A percentile compares a stretch with the other conserved stretches of the same genome.
phyloP scores from a whole-genome alignment of 2,888 invertebrate genomes.

The Aplocera efformata region DNA sequence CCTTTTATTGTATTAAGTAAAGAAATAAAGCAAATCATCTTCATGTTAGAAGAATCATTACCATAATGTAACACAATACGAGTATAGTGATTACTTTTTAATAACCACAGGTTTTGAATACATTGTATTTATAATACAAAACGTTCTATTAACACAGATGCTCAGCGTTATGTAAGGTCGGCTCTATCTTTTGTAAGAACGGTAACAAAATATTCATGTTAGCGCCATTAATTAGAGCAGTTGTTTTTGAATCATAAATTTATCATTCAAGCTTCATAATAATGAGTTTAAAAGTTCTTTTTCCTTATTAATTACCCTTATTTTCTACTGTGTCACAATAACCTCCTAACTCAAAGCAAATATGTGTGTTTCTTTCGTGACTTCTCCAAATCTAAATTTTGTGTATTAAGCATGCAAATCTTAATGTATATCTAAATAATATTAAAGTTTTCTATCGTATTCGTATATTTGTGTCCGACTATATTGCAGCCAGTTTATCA shows the following conservation, averaged over 20 bases:
- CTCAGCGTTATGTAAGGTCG: constrained; percentile 61
- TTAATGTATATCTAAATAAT: no score
- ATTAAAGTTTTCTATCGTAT: background rate
- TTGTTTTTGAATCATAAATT: no score
- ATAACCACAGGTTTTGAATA: constrained; percentile 30
- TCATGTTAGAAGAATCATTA: constrained; percentile 12
- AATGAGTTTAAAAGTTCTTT: no score
- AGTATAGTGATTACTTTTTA: constrained; percentile 23
- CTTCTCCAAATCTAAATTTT: no score
- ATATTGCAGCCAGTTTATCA: constrained; percentile 17
- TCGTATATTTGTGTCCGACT: constrained; percentile 15
- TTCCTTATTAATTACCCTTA: no score
- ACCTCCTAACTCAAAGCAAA: no score
- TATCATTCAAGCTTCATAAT: no score
- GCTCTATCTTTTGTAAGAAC: constrained; percentile 53
- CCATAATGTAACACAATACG: constrained; percentile 25
- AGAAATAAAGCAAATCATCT: constrained; percentile 22
- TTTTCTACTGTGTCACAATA: no score
- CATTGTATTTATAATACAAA: constrained; percentile 42
- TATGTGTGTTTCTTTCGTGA: no score
- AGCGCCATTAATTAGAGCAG: background rate
- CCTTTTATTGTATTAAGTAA: no score
- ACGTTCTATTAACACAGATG: constrained; percentile 71
- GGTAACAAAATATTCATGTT: constrained; percentile 1
- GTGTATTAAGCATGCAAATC: no score